Base-by-base conservation (phyloP, 2,888 invertebrate genomes). In the Apeira syringaria region DNA sequence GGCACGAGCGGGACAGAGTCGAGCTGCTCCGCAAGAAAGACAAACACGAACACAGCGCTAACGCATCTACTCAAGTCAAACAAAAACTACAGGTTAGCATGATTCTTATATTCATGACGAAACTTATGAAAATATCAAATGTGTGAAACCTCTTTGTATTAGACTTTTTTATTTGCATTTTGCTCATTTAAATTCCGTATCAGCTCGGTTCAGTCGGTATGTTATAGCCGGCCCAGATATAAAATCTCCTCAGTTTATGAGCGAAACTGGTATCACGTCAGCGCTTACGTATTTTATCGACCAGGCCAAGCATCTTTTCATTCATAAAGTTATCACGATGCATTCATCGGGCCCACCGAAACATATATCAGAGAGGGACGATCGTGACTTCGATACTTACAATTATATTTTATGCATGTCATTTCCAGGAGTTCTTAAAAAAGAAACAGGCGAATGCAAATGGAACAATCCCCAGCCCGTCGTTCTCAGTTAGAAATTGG, bases 31-130 rank as follows among this genome's bases (percentile, higher is more conserved):
- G 96, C 72, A 97, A 97, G 87, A 98, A 98, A 80, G 97, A 98
- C 82, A 97, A 97, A 80, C 95, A 96, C 74, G 97, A 98, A 80
- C 97, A 97, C 89, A 98, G 98, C 88, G 98, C 98, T 41, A 95
- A 98, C 69, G 98, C 99, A 56, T 98, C 98, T 56, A 95, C 96
- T 11, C 98, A 98, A 87, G 99, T 99, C 72, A 99, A 98, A 82
- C 97, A 97, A 90, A 96, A 97, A 72, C 91, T 98, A 64, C 97
- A 97, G 92, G 97, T 95, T 12, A n/a, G n/a, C n/a, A n/a, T n/a
- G n/a, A n/a, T n/a, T n/a, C n/a, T n/a, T n/a, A n/a, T n/a, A n/a
- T n/a, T n/a, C n/a, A n/a, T n/a, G n/a, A n/a, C n/a, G n/a, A n/a
- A n/a, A n/a, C n/a, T n/a, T n/a, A n/a, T n/a, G n/a, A n/a, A n/a